Base-by-base conservation (phyloP, 2,888 invertebrate species). In the Gastracanthus pulcherrimus region DNA sequence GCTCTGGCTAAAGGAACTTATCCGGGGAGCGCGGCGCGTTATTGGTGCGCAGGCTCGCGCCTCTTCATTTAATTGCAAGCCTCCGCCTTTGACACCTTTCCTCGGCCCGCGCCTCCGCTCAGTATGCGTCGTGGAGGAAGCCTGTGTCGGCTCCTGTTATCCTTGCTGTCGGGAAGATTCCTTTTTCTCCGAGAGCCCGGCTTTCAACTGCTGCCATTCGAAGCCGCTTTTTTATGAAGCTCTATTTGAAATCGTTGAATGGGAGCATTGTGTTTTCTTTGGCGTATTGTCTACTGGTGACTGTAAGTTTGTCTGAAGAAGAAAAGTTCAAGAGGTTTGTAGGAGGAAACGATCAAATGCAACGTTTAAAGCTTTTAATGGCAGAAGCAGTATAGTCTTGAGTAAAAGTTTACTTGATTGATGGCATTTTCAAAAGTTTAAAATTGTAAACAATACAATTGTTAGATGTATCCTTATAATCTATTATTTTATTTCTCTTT, bases 31-130 rank as follows among this genome's bases (percentile, higher is more conserved):
- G 9, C 26, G 13, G 9, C 13, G 82, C 79, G 86, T 84, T 87
- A 88, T 87, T 86, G 88, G 87, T 85, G 87, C 23, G 51, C 51
- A 51, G n/a, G 19, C 87, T 85, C 87, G 87, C 88, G 86, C 87
- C 88, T 87, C 87, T 87, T 87, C 87, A 85, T 89, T 90, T 89
- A 89, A 90, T 90, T 88, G 87, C 83, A 83, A 82, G 78, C 69
- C 78, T 79, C 70, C 48, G 48, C 83, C n/a, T 84, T 83, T 71
- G 80, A 80, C 82, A 79, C 84, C 62, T 84, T 85, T 80, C n/a
- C n/a, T 77, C 45, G n/a, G 45, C 19, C 26, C 41, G 16, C 58
- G 55, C 41, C 36, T 9, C 41, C 29, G 58, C 41, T 67, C 55
- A 58, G 60, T 41, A 78, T 69, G 45, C 45, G 45, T 23, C 23